Conservation (phyloP, 2,113 vertebrate genomes). For the Arenaria interpres region DNA sequence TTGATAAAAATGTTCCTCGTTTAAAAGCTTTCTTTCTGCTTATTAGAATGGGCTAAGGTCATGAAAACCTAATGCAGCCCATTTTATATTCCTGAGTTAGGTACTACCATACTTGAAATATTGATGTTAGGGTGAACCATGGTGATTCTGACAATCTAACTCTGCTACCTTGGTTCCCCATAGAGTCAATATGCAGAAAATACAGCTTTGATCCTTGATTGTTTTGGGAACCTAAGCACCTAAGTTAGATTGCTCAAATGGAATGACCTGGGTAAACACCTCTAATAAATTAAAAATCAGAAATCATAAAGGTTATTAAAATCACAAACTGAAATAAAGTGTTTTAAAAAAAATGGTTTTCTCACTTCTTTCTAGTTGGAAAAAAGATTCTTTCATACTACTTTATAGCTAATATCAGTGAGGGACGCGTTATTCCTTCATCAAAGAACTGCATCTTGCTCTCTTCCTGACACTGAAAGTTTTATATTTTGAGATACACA, state of each 20-base stretch:
- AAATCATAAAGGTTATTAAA: not conserved
- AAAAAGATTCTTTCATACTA: not conserved
- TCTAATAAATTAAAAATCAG: not conserved
- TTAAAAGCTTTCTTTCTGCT: not conserved
- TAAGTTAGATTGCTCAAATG: not conserved
- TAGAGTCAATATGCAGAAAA: not conserved
- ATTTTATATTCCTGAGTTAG: not conserved
- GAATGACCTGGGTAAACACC: not conserved
- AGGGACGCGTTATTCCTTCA: not conserved
- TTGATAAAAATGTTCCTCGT: not conserved
- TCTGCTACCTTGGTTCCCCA: not conserved
- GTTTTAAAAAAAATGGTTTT: not conserved
- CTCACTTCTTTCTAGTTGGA: not conserved
- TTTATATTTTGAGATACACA: not conserved
- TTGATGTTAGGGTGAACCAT: not conserved
- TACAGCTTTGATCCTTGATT: not conserved
- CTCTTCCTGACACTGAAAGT: not conserved
- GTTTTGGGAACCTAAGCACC: not conserved
- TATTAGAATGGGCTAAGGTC: not conserved
- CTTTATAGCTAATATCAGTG: not conserved
- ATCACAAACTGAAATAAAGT: not conserved
- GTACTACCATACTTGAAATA: not conserved
- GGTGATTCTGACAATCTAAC: not conserved
- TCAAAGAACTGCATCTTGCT: not conserved
- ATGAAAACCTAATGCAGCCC: not conserved